Evolutionary conservation across 2,113 vertebrate species (phyloP), one percentile per base, ranked within the genome.

Genomic region (Grammomys surdaster): DNA sequence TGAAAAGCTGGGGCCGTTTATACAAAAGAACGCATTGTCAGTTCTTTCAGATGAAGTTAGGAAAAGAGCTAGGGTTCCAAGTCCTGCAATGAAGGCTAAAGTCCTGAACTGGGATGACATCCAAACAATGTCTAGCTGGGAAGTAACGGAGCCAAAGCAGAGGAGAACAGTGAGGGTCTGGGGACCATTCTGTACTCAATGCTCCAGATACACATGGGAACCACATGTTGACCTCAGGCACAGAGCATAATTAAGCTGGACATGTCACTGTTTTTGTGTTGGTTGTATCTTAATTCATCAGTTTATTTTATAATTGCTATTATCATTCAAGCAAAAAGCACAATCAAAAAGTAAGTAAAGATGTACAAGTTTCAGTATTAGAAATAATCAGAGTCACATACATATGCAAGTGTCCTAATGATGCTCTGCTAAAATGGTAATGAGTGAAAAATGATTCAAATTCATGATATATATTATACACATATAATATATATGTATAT

Each of bases 1-100:
- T 70, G 82, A 92, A 89, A 26, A 10, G 11, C 0, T 24, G 60
- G 31, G 12, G 17, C 54, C 48, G 22, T 73, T 93, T 78, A 56
- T 33, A 43, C 36, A 88, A 88, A 67, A 36, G 72, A 80, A 20
- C 26, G 91, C 28, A 36, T 93, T 85, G 91, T 95, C 85, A 40
- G 48, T n/a, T 95, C 65, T 67, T 76, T 54, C n/a, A 28, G 89
- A 60, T 51, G 12, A 93, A 69, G 43, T 95, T 65, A 56, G 51
- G 72, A 88, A 80, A 93, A 84, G 48, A 75, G 51, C 28, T 51
- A 24, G 70, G 86, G 48, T 88, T 91, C 17, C 1, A 46, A 93
- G 54, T 51, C 3, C 16, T 54, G 40, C 51, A 73, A 28, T 14
- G 31, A 92, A 91, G 86, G 76, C 54, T 33, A 17, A 81, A 73